These are phyloP conservation scores for Phataginus tetradactyla DNA, from an alignment of 2,797 vertebrate genomes.

Conservation along the genomic window DNA sequence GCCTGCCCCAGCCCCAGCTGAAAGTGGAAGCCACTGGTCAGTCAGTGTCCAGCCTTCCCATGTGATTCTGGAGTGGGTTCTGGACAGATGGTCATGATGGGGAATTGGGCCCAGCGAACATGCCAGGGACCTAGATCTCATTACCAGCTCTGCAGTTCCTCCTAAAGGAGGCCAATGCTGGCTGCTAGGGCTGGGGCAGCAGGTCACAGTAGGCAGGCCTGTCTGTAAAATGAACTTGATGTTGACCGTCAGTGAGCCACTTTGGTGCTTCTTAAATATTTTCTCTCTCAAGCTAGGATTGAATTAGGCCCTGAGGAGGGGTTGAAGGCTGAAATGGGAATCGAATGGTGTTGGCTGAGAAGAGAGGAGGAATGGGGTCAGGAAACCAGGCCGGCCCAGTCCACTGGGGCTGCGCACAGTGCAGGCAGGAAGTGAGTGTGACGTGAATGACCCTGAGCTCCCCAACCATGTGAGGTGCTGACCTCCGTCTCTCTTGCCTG, in stretches of 20 bases:
- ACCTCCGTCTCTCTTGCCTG: background rate
- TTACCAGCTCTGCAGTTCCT: background rate
- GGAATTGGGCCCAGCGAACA: background rate
- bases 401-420: fast-evolving
- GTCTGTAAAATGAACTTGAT: background rate
- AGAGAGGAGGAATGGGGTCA: background rate
- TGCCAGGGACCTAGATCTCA: background rate
- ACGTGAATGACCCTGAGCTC: background rate
- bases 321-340: background rate
- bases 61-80: background rate
- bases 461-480: fast-evolving
- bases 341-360: background rate
- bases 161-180: background rate
- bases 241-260: background rate
- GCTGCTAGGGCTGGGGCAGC: background rate
- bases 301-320: background rate
- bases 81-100: background rate
- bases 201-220: background rate
- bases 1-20: background rate
- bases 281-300: background rate
- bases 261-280: background rate
- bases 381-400: background rate
- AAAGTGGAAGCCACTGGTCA: background rate
- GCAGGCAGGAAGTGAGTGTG: background rate
- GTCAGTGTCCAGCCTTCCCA: background rate